Evolutionary conservation across 1,140 invertebrate species (phyloP).

Genomic region (Meteorus sp.): DNA sequence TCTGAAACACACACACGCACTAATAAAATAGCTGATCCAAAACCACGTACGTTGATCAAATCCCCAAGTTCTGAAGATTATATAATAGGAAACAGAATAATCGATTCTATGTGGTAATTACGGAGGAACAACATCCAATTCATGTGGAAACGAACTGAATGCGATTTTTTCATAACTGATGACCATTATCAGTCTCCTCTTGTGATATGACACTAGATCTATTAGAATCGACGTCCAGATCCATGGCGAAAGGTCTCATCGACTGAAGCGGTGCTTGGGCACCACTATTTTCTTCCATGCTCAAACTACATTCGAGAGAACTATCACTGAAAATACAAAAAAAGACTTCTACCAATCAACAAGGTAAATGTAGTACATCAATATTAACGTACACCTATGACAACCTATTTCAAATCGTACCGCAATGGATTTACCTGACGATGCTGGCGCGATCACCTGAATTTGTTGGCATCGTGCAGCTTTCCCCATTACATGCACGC

Average conservation of each 20-base stretch:
- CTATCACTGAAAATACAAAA: conserved; percentile 62
- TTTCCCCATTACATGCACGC: conserved; percentile 36
- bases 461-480: conserved; percentile 31
- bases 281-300: conserved; percentile 43
- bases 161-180: too few species aligned
- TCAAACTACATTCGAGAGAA: conserved; percentile 55
- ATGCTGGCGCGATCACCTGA: conserved; percentile 41
- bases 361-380: conserved; percentile 31
- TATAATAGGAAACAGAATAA: too few species aligned
- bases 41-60: too few species aligned
- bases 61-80: too few species aligned
- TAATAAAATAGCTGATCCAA: too few species aligned
- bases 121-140: conserved; percentile 29
- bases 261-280: conserved; percentile 41
- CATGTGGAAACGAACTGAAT: too few species aligned
- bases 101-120: too few species aligned
- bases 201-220: conserved; percentile 62
- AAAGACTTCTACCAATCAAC: conserved; percentile 56
- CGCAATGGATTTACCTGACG: conserved; percentile 50
- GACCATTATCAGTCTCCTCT: conserved; percentile 51
- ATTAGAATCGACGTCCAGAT: conserved; percentile 61
- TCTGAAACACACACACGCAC: too few species aligned
- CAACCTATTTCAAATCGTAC: conserved; percentile 26
- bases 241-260: conserved; percentile 60
- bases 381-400: conserved; percentile 17